A percentile compares a stretch with the other conserved stretches of the same genome.
phyloP scores from a whole-genome alignment of 2,797 vertebrate genomes.

The Loriculus beryllinus region DNA sequence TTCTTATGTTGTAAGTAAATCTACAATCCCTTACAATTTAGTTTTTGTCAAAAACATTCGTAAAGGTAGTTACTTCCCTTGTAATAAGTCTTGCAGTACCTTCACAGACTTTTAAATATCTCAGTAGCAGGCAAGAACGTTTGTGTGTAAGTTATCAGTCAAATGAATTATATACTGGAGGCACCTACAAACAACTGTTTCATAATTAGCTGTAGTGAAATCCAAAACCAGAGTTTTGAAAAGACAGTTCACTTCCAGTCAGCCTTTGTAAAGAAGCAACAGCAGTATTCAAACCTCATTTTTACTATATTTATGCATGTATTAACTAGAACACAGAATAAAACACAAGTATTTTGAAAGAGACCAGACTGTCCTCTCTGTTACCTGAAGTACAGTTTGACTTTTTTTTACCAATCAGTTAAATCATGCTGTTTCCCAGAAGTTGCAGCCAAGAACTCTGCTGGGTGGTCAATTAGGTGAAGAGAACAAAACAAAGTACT shows the following conservation, averaged over 20 bases:
- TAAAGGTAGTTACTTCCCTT: constrained; percentile 28
- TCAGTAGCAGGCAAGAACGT: constrained; percentile 1
- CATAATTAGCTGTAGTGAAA: neutral
- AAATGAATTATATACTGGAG: neutral
- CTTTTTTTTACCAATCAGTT: neutral
- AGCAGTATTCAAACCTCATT: neutral
- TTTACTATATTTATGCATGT: neutral
- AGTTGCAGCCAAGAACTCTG: neutral
- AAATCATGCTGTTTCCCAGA: neutral
- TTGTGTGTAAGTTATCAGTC: constrained; percentile 22
- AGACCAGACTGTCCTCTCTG: neutral
- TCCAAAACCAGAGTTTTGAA: neutral
- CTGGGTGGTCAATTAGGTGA: neutral
- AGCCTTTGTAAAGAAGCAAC: neutral
- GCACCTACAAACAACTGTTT: neutral
- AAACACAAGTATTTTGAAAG: neutral
- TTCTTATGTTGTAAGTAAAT: neutral
- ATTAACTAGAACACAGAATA: neutral
- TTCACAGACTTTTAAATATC: neutral
- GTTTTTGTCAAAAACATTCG: neutral
- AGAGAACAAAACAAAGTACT: neutral
- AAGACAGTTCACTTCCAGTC: neutral
- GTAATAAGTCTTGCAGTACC: neutral
- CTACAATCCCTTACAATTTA: neutral
- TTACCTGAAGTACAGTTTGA: neutral